A percentile compares a stretch with the other conserved stretches of the same genome.
These are phyloP conservation scores for Drosophila macrospina DNA, from an alignment of 2,888 invertebrate species.

Conservation along the genomic window DNA sequence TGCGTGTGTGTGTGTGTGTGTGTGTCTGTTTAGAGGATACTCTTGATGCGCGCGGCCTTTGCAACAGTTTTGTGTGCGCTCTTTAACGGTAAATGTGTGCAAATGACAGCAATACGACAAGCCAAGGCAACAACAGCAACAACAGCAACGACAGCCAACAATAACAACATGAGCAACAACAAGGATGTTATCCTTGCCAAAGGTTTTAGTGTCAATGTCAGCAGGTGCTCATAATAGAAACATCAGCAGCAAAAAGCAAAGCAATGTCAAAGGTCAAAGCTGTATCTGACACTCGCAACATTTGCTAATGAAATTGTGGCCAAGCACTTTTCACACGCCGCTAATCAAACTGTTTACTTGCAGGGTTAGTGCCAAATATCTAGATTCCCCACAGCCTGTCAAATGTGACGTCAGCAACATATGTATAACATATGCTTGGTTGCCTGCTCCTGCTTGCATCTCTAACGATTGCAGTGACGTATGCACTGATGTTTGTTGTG, in stretches of 20 bases:
- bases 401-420: too few species aligned
- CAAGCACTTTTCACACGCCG: constrained; percentile 17
- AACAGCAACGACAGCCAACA: constrained; percentile 46
- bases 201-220: constrained; percentile 77
- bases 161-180: constrained; percentile 26
- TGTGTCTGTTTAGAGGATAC: constrained; percentile 5
- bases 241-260: constrained; percentile 18
- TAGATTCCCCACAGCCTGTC: too few species aligned
- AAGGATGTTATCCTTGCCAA: constrained; percentile 56
- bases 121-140: constrained; percentile 53
- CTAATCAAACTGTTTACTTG: constrained; percentile 24
- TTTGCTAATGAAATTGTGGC: constrained; percentile 60
- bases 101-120: constrained; percentile 77
- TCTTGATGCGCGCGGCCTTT: constrained; percentile 46
- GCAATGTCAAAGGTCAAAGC: constrained; percentile 61
- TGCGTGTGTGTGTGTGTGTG: constrained; percentile 26
- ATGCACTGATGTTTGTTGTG: too few species aligned
- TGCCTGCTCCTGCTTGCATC: too few species aligned
- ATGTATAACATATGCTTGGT: too few species aligned
- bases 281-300: constrained; percentile 47
- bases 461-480: too few species aligned
- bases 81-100: constrained; percentile 70
- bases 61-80: constrained; percentile 59
- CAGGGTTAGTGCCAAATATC: neutral
- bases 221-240: constrained; percentile 72